Conservation (phyloP, 30 jellyfish, hydroid and myxozoan species). For the Pelagia noctiluca region DNA sequence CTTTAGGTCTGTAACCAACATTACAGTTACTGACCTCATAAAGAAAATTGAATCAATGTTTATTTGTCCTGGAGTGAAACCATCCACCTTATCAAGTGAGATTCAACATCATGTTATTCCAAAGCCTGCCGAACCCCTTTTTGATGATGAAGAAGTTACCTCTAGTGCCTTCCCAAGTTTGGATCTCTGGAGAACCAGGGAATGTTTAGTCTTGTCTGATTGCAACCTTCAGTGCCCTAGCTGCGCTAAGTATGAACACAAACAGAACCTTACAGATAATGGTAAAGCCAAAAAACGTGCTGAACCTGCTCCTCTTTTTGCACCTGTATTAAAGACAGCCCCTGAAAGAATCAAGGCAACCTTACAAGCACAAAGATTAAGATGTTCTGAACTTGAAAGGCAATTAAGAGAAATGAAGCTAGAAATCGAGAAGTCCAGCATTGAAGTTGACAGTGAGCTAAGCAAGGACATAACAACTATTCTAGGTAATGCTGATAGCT, state of each 20-base stretch:
- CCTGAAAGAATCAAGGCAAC: conserved; percentile 40
- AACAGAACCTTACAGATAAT: neutral
- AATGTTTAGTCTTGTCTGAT: neutral
- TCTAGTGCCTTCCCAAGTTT: neutral
- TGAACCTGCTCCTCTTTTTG: conserved; percentile 52
- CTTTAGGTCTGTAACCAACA: conserved; percentile 3
- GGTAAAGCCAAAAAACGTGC: neutral
- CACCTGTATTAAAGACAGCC: conserved; percentile 39
- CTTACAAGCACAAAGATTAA: conserved; percentile 40
- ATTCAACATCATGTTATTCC: conserved; percentile 32
- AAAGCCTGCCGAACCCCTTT: neutral
- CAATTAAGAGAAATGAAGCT: conserved; percentile 31
- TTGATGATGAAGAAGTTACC: neutral
- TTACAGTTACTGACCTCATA: neutral
- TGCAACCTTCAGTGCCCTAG: neutral
- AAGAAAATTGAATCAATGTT: neutral
- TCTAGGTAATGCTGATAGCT: conserved; percentile 21
- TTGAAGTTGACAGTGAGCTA: conserved; percentile 27
- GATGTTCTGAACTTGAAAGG: conserved; percentile 53
- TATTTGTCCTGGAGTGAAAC: conserved; percentile 11
- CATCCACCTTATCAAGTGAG: neutral
- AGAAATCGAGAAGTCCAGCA: conserved; percentile 16
- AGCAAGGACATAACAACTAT: conserved; percentile 40
- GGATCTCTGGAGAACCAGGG: conserved; percentile 15
- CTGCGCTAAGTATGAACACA: neutral